Evolutionary conservation across 2,113 vertebrate genomes (phyloP), one percentile per base, ranked within the genome.

Genomic region (Brachyistius frenatus): DNA sequence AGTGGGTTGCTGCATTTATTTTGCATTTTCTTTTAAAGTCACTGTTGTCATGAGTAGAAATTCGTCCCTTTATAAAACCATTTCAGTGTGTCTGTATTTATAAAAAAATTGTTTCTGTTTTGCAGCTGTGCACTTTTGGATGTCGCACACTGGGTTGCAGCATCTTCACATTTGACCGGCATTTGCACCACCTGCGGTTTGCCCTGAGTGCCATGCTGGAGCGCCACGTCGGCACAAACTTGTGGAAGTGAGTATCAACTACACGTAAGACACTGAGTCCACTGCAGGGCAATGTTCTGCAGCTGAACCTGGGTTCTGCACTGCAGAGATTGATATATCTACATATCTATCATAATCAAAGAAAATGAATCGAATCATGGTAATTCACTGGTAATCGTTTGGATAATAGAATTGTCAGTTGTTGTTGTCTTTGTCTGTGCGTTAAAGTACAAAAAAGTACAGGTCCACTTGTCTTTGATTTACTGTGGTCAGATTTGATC

Each of bases 91-190:
- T 56, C 1, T 36, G 3, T 56, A 11, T 47, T 60, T 32, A 23
- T 32, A 1, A 14, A 46, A 46, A 32, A 7, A 6, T 14, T 69
- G 7, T 68, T 46, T 85, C 30, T 90, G 39, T 64, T 67, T 90
- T 73, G 91, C 90, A 98, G 97, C 94, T 97, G 91, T 99, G 97
- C 95, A 96, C 96, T 83, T 98, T 98, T 76, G 97, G 97, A 90
- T 98, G 96, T 87, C 96, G 93, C 74, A 94, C 96, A 65, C 93
- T 97, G 79, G 96, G 97, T 73, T 96, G 96, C 93, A 96, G 95
- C 90, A 96, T 95, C 88, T 97, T 97, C 36, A 96, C 96, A 31
- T 98, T 98, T 56, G 96, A 98, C 92, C 95, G 96, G 70, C 95
- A 96, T 86, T 96, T 97, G 95, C 96, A 97, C 80, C 96, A 94